Base-by-base conservation (phyloP, 2,888 invertebrate species). In the Dryobota labecula region DNA sequence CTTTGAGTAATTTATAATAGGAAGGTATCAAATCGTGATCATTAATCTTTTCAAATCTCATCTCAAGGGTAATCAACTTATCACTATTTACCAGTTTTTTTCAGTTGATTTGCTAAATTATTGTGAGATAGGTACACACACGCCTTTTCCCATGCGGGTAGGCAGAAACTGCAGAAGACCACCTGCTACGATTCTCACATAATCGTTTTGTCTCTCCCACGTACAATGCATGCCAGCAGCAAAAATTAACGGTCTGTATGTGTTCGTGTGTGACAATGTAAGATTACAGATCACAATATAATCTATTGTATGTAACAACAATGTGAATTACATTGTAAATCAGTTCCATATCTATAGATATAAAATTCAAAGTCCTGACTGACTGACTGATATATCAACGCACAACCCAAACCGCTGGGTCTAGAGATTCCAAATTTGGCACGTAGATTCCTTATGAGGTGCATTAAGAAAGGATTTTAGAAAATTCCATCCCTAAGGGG, bases 241-340 rank as follows among this genome's bases (percentile, higher is more conserved):
- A 30, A 47, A 67, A 67, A 63, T 47, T 61, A 20, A 13, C 27
- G n/a, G 20, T 9, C 27, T 63, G n/a, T 18, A 6, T 45, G 45
- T 15, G 8, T 4, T 38, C 20, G 1, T 24, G 0, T 20, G 36
- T 18, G 20, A 33, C 56, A 70, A 43, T n/a, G 9, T 33, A 33
- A 41, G 27, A 30, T 36, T 38, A 7, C 11, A 45, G 2, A 18
- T 8, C n/a, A 62, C 62, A 56, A n/a, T 63, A 54, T 62, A 30
- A 13, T 13, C 27, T 36, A 49, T 70, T 57, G 13, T 49, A 36
- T 45, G 11, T 20, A 30, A 51, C 15, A 57, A 45, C 43, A 64
- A 30, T 43, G n/a, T 36, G 7, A 20, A 47, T 8, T n/a, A 41
- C 20, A 47, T 1, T 30, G 53, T 62, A 51, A 76, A 75, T 62